Conservation (phyloP, 2,888 invertebrate species). For the Tortrix viridana region DNA sequence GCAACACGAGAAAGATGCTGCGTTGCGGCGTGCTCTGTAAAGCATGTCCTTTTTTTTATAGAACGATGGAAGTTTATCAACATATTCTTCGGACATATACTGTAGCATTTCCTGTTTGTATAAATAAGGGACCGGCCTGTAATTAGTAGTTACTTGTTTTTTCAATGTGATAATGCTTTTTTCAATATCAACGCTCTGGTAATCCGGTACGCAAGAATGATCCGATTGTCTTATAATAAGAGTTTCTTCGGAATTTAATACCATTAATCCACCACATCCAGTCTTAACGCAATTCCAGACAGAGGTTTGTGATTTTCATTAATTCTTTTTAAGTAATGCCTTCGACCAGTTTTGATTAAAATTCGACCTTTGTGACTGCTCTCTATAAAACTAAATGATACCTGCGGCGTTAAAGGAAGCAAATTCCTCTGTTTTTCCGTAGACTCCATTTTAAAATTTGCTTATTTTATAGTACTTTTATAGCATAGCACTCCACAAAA, state of each 20-base stretch:
- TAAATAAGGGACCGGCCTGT: constrained; percentile 1
- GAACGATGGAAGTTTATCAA: too few species aligned
- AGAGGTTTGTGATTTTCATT: neutral
- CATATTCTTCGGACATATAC: neutral
- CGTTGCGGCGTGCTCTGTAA: constrained; percentile 6
- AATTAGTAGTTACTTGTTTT: neutral
- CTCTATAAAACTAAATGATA: too few species aligned
- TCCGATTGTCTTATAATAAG: neutral
- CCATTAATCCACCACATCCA: constrained; percentile 2
- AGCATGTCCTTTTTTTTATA: constrained; percentile 11
- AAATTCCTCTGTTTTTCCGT: too few species aligned
- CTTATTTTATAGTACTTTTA: too few species aligned
- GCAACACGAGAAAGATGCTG: constrained; percentile 10
- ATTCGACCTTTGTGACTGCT: neutral
- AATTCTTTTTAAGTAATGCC: too few species aligned
- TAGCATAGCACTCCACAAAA: too few species aligned
- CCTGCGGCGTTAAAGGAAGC: too few species aligned
- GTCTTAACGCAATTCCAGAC: constrained; percentile 4
- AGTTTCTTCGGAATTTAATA: constrained; percentile 1
- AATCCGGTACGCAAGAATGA: constrained; percentile 3
- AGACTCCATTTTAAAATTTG: too few species aligned
- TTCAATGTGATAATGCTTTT: too few species aligned
- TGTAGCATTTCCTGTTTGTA: constrained; percentile 7
- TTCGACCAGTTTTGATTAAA: neutral
- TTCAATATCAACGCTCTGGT: too few species aligned